Conservation (phyloP, 92 coral and sea anemone species). For the Nematostella vectensis region DNA sequence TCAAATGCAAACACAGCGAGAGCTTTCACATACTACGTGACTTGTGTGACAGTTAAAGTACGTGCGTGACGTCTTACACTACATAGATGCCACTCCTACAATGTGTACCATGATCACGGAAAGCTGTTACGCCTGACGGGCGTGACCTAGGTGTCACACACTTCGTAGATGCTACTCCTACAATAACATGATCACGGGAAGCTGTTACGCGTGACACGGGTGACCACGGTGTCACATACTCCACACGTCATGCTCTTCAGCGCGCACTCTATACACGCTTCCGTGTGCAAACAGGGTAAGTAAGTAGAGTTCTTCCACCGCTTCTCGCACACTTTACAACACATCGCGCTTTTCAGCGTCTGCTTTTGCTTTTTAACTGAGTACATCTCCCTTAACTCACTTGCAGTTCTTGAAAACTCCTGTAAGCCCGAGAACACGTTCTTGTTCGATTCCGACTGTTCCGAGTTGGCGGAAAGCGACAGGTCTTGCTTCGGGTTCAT, state of each 20-base stretch:
- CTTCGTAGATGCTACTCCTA: too few species aligned
- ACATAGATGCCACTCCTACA: too few species aligned
- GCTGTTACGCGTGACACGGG: conserved; percentile 11
- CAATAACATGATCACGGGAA: conserved; percentile 20
- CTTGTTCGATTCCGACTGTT: neutral
- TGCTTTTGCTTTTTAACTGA: conserved; percentile 10
- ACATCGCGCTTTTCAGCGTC: conserved; percentile 9
- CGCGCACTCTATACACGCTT: conserved; percentile 22
- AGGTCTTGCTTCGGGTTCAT: neutral
- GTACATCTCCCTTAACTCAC: conserved; percentile 2
- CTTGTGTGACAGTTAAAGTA: too few species aligned
- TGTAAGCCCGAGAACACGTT: neutral
- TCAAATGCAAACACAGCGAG: too few species aligned
- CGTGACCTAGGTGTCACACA: too few species aligned
- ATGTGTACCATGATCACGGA: too few species aligned
- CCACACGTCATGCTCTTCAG: conserved; percentile 12
- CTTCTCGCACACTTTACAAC: conserved; percentile 16
- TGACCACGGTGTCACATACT: conserved; percentile 14
- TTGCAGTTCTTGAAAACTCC: conserved; percentile 5
- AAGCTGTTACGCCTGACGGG: too few species aligned
- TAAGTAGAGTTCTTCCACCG: conserved; percentile 23
- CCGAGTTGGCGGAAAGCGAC: neutral
- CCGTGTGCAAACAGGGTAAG: conserved; percentile 27
- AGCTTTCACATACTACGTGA: too few species aligned
- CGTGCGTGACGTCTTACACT: too few species aligned